phyloP scores from a whole-genome alignment of 2,797 vertebrate genomes.

The Ctenopoma multispine region DNA sequence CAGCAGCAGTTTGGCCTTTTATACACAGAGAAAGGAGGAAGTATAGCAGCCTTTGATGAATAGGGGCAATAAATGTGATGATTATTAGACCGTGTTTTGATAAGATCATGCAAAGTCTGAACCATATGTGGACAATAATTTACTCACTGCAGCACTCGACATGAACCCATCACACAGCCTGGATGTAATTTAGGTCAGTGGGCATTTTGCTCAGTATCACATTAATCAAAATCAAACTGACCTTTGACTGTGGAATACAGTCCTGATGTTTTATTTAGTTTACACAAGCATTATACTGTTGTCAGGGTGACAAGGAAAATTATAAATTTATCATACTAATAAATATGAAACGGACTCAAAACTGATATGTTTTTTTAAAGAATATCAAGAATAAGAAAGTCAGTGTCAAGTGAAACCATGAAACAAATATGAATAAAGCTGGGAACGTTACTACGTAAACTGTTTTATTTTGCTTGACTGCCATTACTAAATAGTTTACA shows the following conservation, averaged over 20 bases:
- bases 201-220: not conserved
- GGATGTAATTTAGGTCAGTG: constrained; percentile 4
- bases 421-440: too few species aligned
- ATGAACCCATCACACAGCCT: not conserved
- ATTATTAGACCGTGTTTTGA: constrained; percentile 40
- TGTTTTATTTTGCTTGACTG: too few species aligned
- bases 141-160: constrained; percentile 12
- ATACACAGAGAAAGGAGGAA: constrained; percentile 42
- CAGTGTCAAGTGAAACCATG: too few species aligned
- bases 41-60: not conserved
- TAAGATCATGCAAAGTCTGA: constrained; percentile 44
- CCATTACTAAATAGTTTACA: too few species aligned
- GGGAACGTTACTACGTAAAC: too few species aligned
- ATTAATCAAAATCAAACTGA: constrained; percentile 9
- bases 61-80: constrained; percentile 34
- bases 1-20: constrained; percentile 40
- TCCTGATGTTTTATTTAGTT: constrained; percentile 3
- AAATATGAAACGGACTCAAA: not conserved
- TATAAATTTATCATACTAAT: not conserved
- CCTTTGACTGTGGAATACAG: constrained; percentile 10
- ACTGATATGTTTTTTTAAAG: too few species aligned
- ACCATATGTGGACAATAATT: constrained; percentile 43
- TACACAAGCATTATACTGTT: not conserved
- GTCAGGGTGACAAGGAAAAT: not conserved
- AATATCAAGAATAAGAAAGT: too few species aligned